These are phyloP conservation scores for Castor canadensis DNA, from an alignment of 2,113 vertebrate genomes.

Conservation along the genomic window DNA sequence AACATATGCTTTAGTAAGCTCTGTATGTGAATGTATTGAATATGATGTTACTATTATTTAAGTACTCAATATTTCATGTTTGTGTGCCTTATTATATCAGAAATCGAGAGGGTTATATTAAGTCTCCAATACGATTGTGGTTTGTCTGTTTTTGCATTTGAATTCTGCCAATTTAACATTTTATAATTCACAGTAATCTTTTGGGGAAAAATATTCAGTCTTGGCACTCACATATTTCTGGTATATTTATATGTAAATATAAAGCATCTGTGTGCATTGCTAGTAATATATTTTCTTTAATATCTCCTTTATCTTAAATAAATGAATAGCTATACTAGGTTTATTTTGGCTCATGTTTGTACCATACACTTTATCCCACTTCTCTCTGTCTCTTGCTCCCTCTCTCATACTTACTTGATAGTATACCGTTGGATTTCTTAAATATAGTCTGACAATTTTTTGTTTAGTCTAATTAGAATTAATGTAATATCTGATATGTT, in stretches of 20 bases:
- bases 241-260: no score
- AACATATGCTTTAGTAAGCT: not conserved
- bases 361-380: not conserved
- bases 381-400: not conserved
- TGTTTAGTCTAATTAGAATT: not conserved
- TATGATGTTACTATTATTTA: not conserved
- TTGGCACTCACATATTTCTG: not conserved
- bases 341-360: not conserved
- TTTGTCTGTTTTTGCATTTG: not conserved
- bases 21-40: not conserved
- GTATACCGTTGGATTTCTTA: not conserved
- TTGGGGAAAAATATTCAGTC: not conserved
- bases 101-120: not conserved
- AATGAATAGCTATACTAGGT: not conserved
- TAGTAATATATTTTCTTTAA: slow-evolving; percentile 7
- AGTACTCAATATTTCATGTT: not conserved
- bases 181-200: not conserved
- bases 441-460: not conserved
- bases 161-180: not conserved
- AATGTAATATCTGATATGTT: not conserved
- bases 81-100: not conserved
- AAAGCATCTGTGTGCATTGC: not conserved
- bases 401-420: not conserved
- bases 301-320: not conserved
- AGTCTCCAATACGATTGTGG: not conserved